Evolutionary conservation across 2,797 vertebrate species (phyloP), one percentile per base, ranked within the genome.

Genomic region (Anabacerthia variegaticeps): DNA sequence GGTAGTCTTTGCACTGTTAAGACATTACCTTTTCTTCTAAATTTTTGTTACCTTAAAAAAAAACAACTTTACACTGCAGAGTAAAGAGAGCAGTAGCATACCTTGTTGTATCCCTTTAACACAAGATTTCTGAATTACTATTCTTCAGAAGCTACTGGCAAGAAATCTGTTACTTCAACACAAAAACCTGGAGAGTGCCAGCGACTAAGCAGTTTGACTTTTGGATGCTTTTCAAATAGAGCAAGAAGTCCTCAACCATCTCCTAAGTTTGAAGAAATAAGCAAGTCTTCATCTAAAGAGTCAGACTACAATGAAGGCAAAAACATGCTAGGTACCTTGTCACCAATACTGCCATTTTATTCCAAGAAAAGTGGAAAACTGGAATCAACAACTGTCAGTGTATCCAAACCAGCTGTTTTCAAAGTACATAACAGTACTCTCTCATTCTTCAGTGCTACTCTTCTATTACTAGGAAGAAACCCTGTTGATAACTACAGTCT

Each of bases 171-270:
- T 69, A 65, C 90, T 68, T 95, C 96, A 61, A 5, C 96, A 51
- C 96, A 97, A 55, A 98, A 98, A 52, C 98, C 98, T 13, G 98
- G 97, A 3, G 99, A 99, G 92, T 99, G 99, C 59, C 99, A 99
- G 92, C 98, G 98, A 30, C 98, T 99, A 67, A 99, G 99, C 97
- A 98, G 98, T 96, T 98, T 99, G 96, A 99, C 99, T 6, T 99
- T 99, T 62, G 99, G 99, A 85, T 99, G 99, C 94, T 99, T 99
- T 97, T 98, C 98, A 85, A 99, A 99, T 89, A 98, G 98, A 97
- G 99, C 98, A 88, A 99, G 98, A 97, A 99, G 97, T 89, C 99
- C 99, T 36, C 98, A 99, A 89, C 98, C 98, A 7, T 98, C 98
- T 65, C 98, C 98, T 5, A 98, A 98, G 78, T 98, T 97, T 12